Percentiles rank a stretch among this genome's conserved stretches.
Evolutionary conservation across 2,888 invertebrate species (phyloP).

Genomic region (Philaethria dido): DNA sequence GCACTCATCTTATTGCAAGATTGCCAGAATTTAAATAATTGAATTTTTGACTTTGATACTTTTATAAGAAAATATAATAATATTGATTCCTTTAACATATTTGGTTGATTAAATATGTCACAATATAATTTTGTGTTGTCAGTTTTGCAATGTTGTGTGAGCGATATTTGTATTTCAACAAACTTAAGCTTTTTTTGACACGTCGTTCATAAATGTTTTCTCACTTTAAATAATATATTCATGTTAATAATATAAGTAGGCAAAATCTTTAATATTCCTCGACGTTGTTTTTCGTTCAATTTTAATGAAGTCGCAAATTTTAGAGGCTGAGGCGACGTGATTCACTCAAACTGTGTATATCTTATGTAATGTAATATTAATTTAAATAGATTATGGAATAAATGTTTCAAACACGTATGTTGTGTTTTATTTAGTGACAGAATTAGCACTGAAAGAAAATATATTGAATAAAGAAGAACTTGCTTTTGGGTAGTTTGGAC

Average conservation of each 20-base stretch:
- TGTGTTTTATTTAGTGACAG: constrained; percentile 8
- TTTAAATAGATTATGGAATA: constrained; percentile 68
- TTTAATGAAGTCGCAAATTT: constrained; percentile 14
- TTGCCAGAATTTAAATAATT: not conserved
- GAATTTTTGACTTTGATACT: constrained; percentile 14
- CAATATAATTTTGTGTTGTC: not conserved
- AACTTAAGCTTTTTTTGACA: not conserved
- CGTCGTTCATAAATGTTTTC: not conserved
- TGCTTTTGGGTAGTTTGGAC: too few relatives aligned
- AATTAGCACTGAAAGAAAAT: too few relatives aligned
- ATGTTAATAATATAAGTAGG: constrained; percentile 7
- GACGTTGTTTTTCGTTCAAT: not conserved
- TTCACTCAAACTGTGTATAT: constrained; percentile 53
- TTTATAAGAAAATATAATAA: constrained; percentile 11
- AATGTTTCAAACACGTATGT: constrained; percentile 62
- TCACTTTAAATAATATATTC: constrained; percentile 1
- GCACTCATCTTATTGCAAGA: not conserved
- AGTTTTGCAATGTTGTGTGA: not conserved
- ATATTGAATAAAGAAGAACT: too few relatives aligned
- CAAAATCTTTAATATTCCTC: not conserved
- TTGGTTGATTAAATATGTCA: not conserved
- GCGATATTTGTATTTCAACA: not conserved
- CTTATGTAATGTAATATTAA: constrained; percentile 54
- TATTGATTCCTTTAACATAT: not conserved
- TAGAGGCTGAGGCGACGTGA: constrained; percentile 46